Conservation (phyloP, 92 coral and sea anemone genomes). For the Parazoanthus atlanticus region DNA sequence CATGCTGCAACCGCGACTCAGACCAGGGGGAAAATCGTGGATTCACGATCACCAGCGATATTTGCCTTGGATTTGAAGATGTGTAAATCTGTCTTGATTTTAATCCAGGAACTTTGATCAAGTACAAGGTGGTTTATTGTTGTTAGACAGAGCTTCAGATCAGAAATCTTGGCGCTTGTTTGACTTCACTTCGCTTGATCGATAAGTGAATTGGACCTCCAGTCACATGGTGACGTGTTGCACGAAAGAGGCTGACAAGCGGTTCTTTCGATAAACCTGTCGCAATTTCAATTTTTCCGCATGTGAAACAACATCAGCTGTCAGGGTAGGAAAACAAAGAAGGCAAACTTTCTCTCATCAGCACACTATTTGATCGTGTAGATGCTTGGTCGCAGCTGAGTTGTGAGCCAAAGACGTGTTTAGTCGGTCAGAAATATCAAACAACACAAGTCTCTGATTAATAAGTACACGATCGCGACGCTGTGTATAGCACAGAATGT, state of each 20-base stretch:
- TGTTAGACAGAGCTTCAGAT: not conserved
- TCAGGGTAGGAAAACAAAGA: not conserved
- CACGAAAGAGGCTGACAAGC: not conserved
- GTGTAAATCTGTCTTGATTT: not conserved
- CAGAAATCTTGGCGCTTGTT: not conserved
- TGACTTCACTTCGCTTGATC: not conserved
- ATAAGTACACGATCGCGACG: not conserved
- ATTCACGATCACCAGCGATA: not conserved
- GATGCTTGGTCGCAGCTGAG: not conserved
- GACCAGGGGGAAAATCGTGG: not conserved
- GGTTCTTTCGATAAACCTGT: not conserved
- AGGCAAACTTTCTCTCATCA: not conserved
- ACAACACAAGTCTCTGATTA: not conserved
- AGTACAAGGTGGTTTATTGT: not conserved
- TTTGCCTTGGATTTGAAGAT: not conserved
- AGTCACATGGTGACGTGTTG: slow-evolving; percentile 21
- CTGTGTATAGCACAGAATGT: not conserved
- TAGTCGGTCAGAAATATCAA: not conserved
- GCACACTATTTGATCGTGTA: slow-evolving; percentile 3
- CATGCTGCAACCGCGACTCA: not conserved
- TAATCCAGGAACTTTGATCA: not conserved
- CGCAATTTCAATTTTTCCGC: not conserved
- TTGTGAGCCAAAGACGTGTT: not conserved
- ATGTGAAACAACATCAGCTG: not conserved
- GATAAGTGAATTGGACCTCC: not conserved